phyloP scores from a whole-genome alignment of 2,113 vertebrate genomes.

The Ascaphus truei region DNA sequence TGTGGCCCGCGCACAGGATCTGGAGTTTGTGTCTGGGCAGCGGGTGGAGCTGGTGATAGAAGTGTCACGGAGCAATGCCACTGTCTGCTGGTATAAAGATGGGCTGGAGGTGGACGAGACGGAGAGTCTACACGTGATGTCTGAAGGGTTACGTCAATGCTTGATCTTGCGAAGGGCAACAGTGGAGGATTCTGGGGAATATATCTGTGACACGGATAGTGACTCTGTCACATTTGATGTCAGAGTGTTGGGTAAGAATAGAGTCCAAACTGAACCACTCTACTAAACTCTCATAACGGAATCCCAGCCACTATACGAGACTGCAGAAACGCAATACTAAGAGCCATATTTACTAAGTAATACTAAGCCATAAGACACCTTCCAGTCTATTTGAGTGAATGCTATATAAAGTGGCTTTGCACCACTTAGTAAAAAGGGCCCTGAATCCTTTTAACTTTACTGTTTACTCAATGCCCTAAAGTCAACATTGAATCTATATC shows the following conservation, averaged over 20 bases:
- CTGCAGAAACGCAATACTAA: too few relatives aligned
- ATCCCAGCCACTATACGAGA: too few relatives aligned
- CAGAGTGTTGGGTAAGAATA: slow-evolving; percentile 74
- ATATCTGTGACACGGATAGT: slow-evolving; percentile 78
- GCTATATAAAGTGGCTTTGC: too few relatives aligned
- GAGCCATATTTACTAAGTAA: too few relatives aligned
- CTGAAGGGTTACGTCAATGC: slow-evolving; percentile 61
- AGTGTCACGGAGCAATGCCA: slow-evolving; percentile 62
- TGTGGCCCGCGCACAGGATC: slow-evolving; percentile 65
- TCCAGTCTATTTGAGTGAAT: too few relatives aligned
- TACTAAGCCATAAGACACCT: too few relatives aligned
- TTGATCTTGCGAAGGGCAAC: slow-evolving; percentile 64
- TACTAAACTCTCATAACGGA: too few relatives aligned
- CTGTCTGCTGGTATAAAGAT: slow-evolving; percentile 77
- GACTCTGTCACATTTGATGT: slow-evolving; percentile 73
- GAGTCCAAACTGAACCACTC: background rate
- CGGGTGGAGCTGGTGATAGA: slow-evolving; percentile 67
- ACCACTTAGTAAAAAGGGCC: too few relatives aligned
- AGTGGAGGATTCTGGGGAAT: slow-evolving; percentile 70
- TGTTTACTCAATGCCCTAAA: too few relatives aligned
- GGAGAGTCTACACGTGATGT: slow-evolving; percentile 59
- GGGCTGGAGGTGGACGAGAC: slow-evolving; percentile 73
- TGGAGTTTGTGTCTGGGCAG: slow-evolving; percentile 66
- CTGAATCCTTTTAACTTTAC: too few relatives aligned
- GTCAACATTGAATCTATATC: too few relatives aligned